Percentiles rank a stretch among this genome's conserved stretches.
Evolutionary conservation across 2,113 vertebrate genomes (phyloP).

Genomic region (Elachura formosa): DNA sequence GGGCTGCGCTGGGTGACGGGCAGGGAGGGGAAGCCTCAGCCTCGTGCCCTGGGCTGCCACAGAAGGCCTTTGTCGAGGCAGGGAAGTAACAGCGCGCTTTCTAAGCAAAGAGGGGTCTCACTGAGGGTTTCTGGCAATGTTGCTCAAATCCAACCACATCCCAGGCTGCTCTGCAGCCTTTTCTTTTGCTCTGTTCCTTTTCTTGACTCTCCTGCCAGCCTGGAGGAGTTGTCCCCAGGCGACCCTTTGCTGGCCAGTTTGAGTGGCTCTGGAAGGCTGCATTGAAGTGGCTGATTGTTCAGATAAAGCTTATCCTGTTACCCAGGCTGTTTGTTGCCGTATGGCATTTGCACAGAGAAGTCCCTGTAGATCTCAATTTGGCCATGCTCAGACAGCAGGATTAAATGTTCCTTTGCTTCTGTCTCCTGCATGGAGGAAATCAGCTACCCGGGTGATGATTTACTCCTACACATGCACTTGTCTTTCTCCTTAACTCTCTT

Average conservation of each 20-base stretch:
- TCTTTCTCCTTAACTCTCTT: not conserved
- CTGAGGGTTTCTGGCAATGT: not conserved
- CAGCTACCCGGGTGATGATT: not conserved
- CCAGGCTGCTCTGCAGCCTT: not conserved
- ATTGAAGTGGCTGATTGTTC: constrained; percentile 43
- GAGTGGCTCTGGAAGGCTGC: not conserved
- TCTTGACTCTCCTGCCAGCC: not conserved
- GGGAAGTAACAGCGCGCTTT: not conserved
- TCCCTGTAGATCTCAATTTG: constrained; percentile 42
- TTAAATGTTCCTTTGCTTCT: constrained; percentile 54
- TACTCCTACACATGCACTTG: not conserved
- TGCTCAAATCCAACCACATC: not conserved
- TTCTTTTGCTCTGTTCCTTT: no score
- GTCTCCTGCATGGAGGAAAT: not conserved
- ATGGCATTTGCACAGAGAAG: constrained; percentile 36
- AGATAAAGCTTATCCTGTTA: constrained; percentile 51
- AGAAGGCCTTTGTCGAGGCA: not conserved
- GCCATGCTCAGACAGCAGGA: constrained; percentile 28
- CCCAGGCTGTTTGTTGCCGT: not conserved
- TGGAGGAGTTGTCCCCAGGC: not conserved
- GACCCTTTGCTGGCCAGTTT: not conserved
- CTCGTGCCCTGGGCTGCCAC: rapidly evolving
- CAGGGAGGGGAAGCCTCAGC: not conserved
- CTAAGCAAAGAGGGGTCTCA: not conserved
- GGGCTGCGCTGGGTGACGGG: rapidly evolving